Percentiles rank a stretch among this genome's conserved stretches.
Evolutionary conservation across 1,140 invertebrate species (phyloP).

Genomic region (Papilio helenus): DNA sequence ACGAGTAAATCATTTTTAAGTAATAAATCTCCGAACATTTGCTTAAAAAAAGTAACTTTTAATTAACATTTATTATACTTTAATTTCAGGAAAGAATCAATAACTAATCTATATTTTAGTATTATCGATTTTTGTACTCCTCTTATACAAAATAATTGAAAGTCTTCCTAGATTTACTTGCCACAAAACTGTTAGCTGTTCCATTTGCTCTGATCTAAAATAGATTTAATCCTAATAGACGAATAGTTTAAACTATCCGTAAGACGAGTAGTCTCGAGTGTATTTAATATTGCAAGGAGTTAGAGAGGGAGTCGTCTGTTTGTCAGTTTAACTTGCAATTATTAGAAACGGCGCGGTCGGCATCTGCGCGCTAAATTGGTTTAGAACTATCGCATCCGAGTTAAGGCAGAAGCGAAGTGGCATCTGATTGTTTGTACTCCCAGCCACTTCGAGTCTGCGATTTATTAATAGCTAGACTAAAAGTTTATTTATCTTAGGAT

Average conservation of each 20-base stretch:
- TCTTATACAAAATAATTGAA: too few relatives aligned
- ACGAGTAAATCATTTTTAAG: not conserved
- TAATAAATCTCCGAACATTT: not conserved
- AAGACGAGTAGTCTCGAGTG: not conserved
- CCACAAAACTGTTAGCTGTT: too few relatives aligned
- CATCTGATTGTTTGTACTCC: not conserved
- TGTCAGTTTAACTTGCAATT: slow-evolving; percentile 22
- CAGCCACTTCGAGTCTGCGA: not conserved
- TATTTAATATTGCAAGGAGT: not conserved
- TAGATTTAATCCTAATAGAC: not conserved
- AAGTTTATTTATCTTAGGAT: not conserved
- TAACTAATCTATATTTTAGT: too few relatives aligned
- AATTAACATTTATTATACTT: not conserved
- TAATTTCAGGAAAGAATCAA: not conserved
- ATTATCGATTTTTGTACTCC: too few relatives aligned
- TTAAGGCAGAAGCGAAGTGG: not conserved
- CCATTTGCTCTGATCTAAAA: not conserved
- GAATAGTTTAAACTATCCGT: not conserved
- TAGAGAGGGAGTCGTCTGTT: not conserved
- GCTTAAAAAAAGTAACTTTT: too few relatives aligned
- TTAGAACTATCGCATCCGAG: not conserved
- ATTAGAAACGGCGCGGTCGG: slow-evolving; percentile 3
- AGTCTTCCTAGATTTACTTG: too few relatives aligned
- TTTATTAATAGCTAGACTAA: not conserved
- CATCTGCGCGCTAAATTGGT: not conserved